phyloP scores from a whole-genome alignment of 1,140 invertebrate genomes.

The Drosophila athabasca region DNA sequence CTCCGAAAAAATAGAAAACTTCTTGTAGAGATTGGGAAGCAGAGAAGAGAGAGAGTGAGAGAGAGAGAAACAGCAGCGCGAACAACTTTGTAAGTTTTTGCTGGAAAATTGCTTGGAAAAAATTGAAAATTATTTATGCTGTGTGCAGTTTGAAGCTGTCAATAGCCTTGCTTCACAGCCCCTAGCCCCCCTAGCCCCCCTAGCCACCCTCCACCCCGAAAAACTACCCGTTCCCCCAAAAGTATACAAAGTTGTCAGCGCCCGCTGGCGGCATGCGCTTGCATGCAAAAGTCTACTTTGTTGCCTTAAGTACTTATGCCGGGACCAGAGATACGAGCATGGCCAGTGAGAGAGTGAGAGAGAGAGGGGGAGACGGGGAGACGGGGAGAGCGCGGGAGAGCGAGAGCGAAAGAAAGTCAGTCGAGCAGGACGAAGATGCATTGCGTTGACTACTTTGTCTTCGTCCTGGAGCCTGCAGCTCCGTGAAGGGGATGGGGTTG shows the following conservation, averaged over 20 bases:
- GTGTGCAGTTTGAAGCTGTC: conserved; percentile 71
- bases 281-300: conserved; percentile 80
- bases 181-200: not conserved
- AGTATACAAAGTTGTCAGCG: conserved; percentile 70
- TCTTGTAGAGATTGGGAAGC: conserved; percentile 22
- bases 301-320: conserved; percentile 80
- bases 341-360: not conserved
- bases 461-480: conserved; percentile 22
- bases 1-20: conserved; percentile 25
- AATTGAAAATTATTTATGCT: conserved; percentile 81
- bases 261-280: conserved; percentile 71
- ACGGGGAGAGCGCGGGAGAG: too few species aligned
- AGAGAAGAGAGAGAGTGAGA: not conserved
- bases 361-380: too few species aligned
- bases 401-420: conserved; percentile 22
- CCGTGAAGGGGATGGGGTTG: not conserved
- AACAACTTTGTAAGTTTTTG: conserved; percentile 72
- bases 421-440: conserved; percentile 38
- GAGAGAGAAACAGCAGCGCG: conserved; percentile 24
- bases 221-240: conserved; percentile 10
- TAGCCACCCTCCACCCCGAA: not conserved
- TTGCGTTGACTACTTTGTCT: conserved; percentile 58
- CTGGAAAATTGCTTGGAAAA: conserved; percentile 77
- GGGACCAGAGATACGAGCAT: conserved; percentile 42
- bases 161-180: conserved; percentile 51